phyloP scores from a whole-genome alignment of 2,113 vertebrate genomes.

The Tonatia bakeri region DNA sequence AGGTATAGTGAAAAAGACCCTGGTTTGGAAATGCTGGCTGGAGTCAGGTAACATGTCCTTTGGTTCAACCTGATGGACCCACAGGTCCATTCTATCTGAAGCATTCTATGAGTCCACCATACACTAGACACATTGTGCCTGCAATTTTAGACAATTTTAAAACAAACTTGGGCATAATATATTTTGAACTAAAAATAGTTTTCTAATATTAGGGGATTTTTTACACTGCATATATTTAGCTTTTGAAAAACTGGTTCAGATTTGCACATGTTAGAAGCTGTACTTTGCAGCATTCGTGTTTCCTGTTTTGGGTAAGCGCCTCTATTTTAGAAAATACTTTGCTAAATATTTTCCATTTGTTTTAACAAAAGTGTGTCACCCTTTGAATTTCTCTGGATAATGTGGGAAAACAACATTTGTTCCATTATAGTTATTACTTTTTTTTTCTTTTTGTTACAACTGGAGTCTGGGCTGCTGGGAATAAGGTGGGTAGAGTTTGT shows the following conservation, averaged over 20 bases:
- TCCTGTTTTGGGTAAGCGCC: background rate
- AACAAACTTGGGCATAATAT: background rate
- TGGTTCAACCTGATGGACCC: background rate
- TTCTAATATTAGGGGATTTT: background rate
- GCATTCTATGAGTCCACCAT: background rate
- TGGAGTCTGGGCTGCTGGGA: background rate
- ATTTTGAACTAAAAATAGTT: constrained; percentile 16
- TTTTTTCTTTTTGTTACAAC: background rate
- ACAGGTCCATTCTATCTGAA: background rate
- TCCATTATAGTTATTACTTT: background rate
- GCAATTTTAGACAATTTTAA: background rate
- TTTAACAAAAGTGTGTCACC: background rate
- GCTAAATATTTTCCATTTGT: background rate
- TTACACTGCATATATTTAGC: background rate
- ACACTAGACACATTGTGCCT: background rate
- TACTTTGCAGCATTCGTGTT: background rate
- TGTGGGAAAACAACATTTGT: background rate
- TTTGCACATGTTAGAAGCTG: background rate
- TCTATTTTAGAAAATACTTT: constrained; percentile 42
- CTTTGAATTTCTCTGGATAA: constrained; percentile 18
- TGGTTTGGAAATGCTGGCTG: constrained; percentile 3
- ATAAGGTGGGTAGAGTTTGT: background rate
- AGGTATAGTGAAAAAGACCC: background rate
- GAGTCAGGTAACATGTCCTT: background rate
- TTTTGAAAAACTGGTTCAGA: constrained; percentile 26